Evolutionary conservation across 2,888 invertebrate species (phyloP).

Genomic region (Choreutis nemorana): DNA sequence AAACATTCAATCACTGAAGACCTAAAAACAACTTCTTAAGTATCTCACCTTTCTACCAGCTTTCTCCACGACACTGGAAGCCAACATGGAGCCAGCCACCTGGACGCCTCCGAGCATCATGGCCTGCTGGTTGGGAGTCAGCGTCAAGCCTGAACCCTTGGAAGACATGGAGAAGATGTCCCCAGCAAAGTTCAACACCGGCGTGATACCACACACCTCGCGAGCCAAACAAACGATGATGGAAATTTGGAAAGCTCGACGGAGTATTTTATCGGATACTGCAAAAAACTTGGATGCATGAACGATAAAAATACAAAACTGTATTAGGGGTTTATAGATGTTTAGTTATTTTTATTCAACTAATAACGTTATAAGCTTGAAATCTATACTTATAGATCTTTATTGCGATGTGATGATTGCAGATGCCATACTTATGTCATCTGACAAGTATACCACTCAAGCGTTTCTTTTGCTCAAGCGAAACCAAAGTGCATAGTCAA

Average conservation of each 20-base stretch:
- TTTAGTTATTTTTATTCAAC: not conserved
- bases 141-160: constrained; percentile 20
- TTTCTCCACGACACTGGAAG: constrained; percentile 39
- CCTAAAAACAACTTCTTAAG: too few species aligned
- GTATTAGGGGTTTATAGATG: not conserved
- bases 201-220: constrained; percentile 45
- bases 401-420: too few species aligned
- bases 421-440: too few species aligned
- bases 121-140: constrained; percentile 49
- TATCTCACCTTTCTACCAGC: constrained; percentile 43
- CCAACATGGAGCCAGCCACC: constrained; percentile 36
- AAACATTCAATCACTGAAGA: too few species aligned
- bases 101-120: constrained; percentile 50
- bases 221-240: constrained; percentile 30
- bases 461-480: too few species aligned
- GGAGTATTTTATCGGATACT: constrained; percentile 41
- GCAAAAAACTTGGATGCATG: too few species aligned
- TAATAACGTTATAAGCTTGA: too few species aligned
- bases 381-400: too few species aligned
- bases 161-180: constrained; percentile 42
- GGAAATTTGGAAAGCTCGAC: constrained; percentile 39
- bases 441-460: too few species aligned
- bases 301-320: constrained; percentile 2
- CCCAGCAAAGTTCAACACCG: constrained; percentile 48
- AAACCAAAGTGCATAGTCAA: too few species aligned